Conservation (phyloP, 2,888 invertebrate genomes). For the Trichogramma dendrolimi region DNA sequence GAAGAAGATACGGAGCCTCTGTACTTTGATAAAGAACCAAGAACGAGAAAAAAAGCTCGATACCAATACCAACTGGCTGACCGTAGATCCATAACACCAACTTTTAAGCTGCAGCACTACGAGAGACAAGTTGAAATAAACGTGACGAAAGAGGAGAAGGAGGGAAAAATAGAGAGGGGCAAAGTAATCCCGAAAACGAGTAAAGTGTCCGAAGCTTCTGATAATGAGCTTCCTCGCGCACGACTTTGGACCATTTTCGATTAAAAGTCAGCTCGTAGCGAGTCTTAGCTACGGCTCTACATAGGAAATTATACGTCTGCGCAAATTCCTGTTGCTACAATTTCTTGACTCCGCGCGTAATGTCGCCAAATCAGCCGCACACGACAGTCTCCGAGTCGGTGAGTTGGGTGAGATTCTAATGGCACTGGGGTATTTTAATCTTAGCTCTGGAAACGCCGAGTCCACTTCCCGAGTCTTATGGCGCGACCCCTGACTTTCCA, state of each 20-base stretch:
- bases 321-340: slow-evolving; percentile 34
- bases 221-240: slow-evolving; percentile 52
- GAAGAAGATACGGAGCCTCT: no score
- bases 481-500: slow-evolving; percentile 24
- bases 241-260: slow-evolving; percentile 35
- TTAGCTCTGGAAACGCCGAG: slow-evolving; percentile 30
- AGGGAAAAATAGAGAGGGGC: neutral
- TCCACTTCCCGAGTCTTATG: slow-evolving; percentile 33
- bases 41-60: no score
- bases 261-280: slow-evolving; percentile 28
- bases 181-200: slow-evolving; percentile 13
- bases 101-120: no score
- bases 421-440: slow-evolving; percentile 45
- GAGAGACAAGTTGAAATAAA: no score
- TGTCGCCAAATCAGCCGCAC: neutral
- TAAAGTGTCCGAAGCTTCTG: slow-evolving; percentile 40
- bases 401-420: slow-evolving; percentile 38
- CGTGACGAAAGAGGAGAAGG: neutral
- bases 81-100: no score
- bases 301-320: slow-evolving; percentile 50
- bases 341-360: neutral
- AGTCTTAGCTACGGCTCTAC: slow-evolving; percentile 41
- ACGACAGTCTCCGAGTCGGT: neutral
- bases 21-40: no score
- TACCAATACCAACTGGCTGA: no score